Percentiles rank a stretch among this genome's conserved stretches.
Evolutionary conservation across 2,113 vertebrate species (phyloP).

Genomic region (Electrona antarctica): DNA sequence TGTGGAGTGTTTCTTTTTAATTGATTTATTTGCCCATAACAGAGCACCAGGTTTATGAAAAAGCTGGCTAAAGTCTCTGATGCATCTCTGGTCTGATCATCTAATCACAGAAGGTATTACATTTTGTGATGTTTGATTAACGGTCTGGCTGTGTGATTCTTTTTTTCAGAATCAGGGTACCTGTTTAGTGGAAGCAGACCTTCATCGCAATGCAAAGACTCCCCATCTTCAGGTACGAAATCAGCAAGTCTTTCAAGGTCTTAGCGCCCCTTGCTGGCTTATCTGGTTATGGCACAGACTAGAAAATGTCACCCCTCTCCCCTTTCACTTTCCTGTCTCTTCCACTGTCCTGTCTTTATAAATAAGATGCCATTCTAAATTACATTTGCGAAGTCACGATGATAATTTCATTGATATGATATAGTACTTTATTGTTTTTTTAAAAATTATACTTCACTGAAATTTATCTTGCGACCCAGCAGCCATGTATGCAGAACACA

Average conservation of each 20-base stretch:
- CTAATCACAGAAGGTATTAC: too few species aligned
- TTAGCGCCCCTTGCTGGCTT: too few species aligned
- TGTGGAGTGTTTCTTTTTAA: too few species aligned
- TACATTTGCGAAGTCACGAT: neutral
- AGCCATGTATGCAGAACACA: too few species aligned
- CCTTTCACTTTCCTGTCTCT: neutral
- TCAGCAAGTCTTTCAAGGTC: neutral
- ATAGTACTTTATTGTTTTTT: too few species aligned
- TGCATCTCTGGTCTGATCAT: too few species aligned
- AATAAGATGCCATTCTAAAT: neutral
- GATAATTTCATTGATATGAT: neutral
- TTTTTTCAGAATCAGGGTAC: slow-evolving; percentile 89
- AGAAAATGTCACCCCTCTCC: neutral
- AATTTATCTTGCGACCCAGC: too few species aligned
- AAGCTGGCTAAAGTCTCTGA: too few species aligned
- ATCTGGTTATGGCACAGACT: too few species aligned
- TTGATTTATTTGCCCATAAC: too few species aligned
- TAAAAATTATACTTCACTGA: too few species aligned
- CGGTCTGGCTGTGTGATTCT: slow-evolving; percentile 6
- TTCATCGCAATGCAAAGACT: slow-evolving; percentile 82
- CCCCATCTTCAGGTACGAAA: slow-evolving; percentile 83
- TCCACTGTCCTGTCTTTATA: neutral
- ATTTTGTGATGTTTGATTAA: neutral
- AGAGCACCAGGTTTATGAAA: too few species aligned
- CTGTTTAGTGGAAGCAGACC: slow-evolving; percentile 95